These are phyloP conservation scores for Coremacera marginata DNA, from an alignment of 2,888 invertebrate species.

Conservation along the genomic window DNA sequence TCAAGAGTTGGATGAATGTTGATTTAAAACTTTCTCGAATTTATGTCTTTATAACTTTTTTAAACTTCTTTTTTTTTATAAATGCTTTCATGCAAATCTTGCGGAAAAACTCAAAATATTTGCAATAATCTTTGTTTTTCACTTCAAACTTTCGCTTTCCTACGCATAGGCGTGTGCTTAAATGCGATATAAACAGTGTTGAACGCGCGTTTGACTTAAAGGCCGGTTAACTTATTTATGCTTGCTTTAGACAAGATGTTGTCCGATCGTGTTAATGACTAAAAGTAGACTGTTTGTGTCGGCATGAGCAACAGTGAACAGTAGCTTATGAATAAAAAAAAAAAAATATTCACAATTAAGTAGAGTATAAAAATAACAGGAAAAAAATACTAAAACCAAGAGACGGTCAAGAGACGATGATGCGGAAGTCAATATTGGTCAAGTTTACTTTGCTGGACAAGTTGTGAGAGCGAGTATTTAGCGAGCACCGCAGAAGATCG, in stretches of 20 bases:
- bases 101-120: background rate
- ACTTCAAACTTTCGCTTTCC: slow-evolving; percentile 53
- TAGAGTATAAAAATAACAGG: background rate
- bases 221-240: background rate
- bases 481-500: background rate
- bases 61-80: slow-evolving; percentile 26
- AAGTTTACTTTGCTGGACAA: background rate
- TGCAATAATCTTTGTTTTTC: slow-evolving; percentile 15
- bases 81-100: background rate
- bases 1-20: background rate
- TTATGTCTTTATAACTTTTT: slow-evolving; percentile 42
- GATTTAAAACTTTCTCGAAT: slow-evolving; percentile 26
- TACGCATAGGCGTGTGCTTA: background rate
- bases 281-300: slow-evolving; percentile 60
- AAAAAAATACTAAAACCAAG: background rate
- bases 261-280: slow-evolving; percentile 66
- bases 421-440: background rate
- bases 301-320: background rate
- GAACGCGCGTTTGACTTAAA: background rate
- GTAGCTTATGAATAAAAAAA: background rate
- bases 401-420: background rate
- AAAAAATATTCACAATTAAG: background rate
- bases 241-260: background rate
- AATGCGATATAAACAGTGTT: background rate
- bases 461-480: background rate